Base-by-base conservation (phyloP, 2,797 vertebrate species). In the Hipposideros larvatus region DNA sequence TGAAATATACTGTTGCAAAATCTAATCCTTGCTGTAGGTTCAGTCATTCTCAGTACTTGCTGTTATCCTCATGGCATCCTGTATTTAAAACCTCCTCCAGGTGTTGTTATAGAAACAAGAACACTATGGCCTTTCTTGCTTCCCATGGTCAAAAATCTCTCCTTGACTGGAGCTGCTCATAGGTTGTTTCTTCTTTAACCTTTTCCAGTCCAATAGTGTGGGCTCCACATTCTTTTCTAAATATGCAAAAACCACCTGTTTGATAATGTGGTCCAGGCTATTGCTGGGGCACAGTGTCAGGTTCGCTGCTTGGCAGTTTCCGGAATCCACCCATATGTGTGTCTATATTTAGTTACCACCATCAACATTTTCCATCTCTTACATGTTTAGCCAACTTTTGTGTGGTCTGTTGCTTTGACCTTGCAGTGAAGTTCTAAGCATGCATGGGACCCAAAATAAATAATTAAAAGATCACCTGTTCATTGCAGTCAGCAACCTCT, bases 271-370 rank as follows among this genome's bases (percentile, higher is more conserved):
- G 90, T 92, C 90, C 93, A 94, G 79, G 82, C 91, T 87, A 78
- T 80, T 78, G 68, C 90, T 73, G 53, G 79, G 63, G 77, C 91
- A 96, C 95, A 87, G 75, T 71, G 63, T 92, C 92, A 92, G 87
- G 80, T 77, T 96, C 59, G 55, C 51, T 7, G 68, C 84, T 84
- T 70, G 41, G 87, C 84, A 28, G 80, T 95, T 97, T 96, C 96
- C 88, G 94, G 96, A 97, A 97, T 92, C 94, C 90, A 94, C 96
- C 94, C 97, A 85, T 95, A 87, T 92, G 71, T 51, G 24, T 21
- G 9, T 93, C 97, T 97, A 98, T 97, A 94, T 97, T 98, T 97
- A 97, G 96, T 80, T 93, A 70, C 91, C 85, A 78, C 87, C 87
- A 90, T 88, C 90, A 90, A 87, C 80, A 96, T 97, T 97, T 97